Conservation (phyloP, 35 echinoderm and acorn worm genomes). For the Apostichopus japonicus region DNA sequence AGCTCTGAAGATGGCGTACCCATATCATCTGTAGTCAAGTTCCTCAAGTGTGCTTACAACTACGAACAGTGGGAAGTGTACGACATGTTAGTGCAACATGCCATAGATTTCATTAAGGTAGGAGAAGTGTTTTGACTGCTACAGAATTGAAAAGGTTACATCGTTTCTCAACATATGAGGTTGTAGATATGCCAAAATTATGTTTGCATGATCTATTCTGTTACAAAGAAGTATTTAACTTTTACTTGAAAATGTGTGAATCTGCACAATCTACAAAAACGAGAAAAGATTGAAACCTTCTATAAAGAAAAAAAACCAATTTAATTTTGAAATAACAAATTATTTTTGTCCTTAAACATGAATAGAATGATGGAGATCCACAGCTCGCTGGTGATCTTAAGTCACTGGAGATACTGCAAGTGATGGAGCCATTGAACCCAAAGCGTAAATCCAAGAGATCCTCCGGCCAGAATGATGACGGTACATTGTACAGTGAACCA, state of each 20-base stretch:
- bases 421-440: conserved; percentile 87
- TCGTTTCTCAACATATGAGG: no score
- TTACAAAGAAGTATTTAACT: no score
- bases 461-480: conserved; percentile 68
- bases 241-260: no score
- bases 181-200: no score
- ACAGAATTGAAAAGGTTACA: no score
- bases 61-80: conserved; percentile 99
- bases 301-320: no score
- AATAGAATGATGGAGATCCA: conserved; percentile 60
- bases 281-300: no score
- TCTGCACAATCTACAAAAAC: no score
- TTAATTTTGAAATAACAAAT: no score
- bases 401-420: conserved; percentile 81
- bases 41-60: conserved; percentile 99
- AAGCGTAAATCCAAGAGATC: conserved; percentile 85
- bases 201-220: no score
- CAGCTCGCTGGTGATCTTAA: conserved; percentile 69
- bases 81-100: conserved; percentile 67
- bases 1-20: conserved; percentile 82
- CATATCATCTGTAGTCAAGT: conserved; percentile 86
- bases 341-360: no score
- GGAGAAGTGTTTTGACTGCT: not conserved
- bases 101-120: conserved; percentile 81
- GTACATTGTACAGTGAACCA: conserved; percentile 54